These are phyloP conservation scores for Liolophura sinensis DNA, from an alignment of 1,140 invertebrate species.

Conservation along the genomic window DNA sequence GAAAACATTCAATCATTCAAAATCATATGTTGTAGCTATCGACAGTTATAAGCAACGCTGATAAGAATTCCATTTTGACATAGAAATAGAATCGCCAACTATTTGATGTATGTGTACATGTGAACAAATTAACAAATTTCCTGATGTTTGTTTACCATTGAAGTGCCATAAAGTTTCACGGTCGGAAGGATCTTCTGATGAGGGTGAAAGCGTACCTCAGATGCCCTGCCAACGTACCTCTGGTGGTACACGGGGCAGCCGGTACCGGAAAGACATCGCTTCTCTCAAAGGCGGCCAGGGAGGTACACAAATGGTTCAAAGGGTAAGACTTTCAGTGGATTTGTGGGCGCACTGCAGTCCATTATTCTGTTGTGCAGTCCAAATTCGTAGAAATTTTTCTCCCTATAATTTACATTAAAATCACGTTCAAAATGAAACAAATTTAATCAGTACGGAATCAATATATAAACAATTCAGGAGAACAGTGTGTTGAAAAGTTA, in stretches of 20 bases:
- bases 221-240: slow-evolving; percentile 64
- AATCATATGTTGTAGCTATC: too few relatives aligned
- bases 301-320: slow-evolving; percentile 68
- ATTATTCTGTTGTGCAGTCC: background rate
- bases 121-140: too few relatives aligned
- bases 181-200: slow-evolving; percentile 47
- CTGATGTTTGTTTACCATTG: slow-evolving; percentile 1
- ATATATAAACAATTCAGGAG: too few relatives aligned
- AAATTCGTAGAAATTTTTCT: too few relatives aligned
- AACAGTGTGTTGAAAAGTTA: too few relatives aligned
- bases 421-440: background rate
- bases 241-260: slow-evolving; percentile 74
- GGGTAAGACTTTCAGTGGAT: slow-evolving; percentile 56
- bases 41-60: too few relatives aligned
- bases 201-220: slow-evolving; percentile 66
- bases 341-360: background rate
- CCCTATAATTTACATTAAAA: too few relatives aligned
- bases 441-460: background rate
- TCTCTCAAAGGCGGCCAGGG: slow-evolving; percentile 71
- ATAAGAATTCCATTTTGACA: too few relatives aligned
- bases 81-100: too few relatives aligned
- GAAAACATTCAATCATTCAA: too few relatives aligned
- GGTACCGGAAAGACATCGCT: slow-evolving; percentile 83
- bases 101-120: too few relatives aligned
- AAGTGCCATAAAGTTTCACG: slow-evolving; percentile 50